Conservation (phyloP, 2,113 vertebrate species). For the Lampris megalopsis region DNA sequence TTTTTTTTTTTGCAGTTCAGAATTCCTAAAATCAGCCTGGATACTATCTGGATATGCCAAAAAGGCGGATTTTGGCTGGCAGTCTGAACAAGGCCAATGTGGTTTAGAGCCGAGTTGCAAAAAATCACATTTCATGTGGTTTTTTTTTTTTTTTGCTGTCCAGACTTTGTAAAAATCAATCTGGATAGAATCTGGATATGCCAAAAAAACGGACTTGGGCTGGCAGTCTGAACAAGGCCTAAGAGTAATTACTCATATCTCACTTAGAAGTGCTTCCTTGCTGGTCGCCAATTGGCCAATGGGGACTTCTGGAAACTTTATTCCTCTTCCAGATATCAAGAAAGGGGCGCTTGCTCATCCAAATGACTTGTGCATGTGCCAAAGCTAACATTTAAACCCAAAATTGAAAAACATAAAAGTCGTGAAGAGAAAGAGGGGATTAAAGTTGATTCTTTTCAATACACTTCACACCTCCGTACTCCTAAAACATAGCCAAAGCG, state of each 20-base stretch:
- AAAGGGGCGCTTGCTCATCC: constrained; percentile 41
- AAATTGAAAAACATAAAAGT: constrained; percentile 56
- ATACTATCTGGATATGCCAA: too few relatives aligned
- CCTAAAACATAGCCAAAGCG: constrained; percentile 28
- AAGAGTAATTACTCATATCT: constrained; percentile 4
- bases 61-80: too few relatives aligned
- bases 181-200: too few relatives aligned
- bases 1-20: too few relatives aligned
- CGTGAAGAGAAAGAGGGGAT: constrained; percentile 42
- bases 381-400: constrained; percentile 39
- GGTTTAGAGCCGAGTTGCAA: too few relatives aligned
- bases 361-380: constrained; percentile 49
- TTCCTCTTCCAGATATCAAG: constrained; percentile 43
- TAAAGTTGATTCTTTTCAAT: constrained; percentile 42
- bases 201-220: too few relatives aligned
- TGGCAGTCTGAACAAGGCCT: too few relatives aligned
- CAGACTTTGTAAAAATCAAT: too few relatives aligned
- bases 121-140: too few relatives aligned
- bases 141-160: too few relatives aligned
- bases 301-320: constrained; percentile 26
- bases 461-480: constrained; percentile 36
- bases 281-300: constrained; percentile 19
- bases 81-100: too few relatives aligned
- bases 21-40: too few relatives aligned
- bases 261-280: constrained; percentile 20